phyloP scores from a whole-genome alignment of 2,888 invertebrate genomes.

The Drosophila ezoana region DNA sequence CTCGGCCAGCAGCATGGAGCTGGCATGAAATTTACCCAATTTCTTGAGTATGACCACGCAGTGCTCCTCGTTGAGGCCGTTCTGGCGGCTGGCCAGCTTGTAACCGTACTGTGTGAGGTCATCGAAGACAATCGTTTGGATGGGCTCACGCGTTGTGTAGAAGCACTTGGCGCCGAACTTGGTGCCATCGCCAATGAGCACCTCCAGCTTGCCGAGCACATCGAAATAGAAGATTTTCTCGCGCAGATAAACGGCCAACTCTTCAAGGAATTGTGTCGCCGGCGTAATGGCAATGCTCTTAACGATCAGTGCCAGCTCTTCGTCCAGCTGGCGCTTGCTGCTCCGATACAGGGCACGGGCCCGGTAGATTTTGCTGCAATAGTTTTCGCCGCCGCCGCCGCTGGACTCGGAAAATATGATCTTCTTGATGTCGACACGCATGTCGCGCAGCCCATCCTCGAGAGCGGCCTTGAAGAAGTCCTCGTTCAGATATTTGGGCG shows the following conservation, averaged over 20 bases:
- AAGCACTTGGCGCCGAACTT: constrained; percentile 84
- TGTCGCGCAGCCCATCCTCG: constrained; percentile 81
- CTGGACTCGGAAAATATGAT: constrained; percentile 78
- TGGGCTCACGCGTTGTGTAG: constrained; percentile 80
- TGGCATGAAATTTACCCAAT: constrained; percentile 87
- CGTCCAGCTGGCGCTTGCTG: constrained; percentile 76
- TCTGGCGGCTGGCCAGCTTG: constrained; percentile 86
- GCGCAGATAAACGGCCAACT: constrained; percentile 84
- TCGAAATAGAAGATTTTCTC: constrained; percentile 85
- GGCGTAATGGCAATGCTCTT: constrained; percentile 83
- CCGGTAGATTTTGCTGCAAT: constrained; percentile 83
- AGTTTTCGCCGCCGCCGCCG: constrained; percentile 83
- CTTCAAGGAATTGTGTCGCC: constrained; percentile 85
- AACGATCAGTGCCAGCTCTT: constrained; percentile 82
- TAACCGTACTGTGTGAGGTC: constrained; percentile 86
- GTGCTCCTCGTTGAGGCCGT: constrained; percentile 87
- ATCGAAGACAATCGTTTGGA: constrained; percentile 83
- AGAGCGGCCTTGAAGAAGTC: constrained; percentile 82
- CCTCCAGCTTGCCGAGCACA: constrained; percentile 85
- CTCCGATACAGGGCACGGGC: constrained; percentile 76
- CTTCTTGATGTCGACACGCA: constrained; percentile 79
- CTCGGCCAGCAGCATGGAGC: constrained; percentile 86
- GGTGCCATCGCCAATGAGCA: constrained; percentile 83
- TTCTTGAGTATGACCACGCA: constrained; percentile 85
- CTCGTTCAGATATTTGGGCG: constrained; percentile 81